Evolutionary conservation across 2,113 vertebrate genomes (phyloP).

Genomic region (Pica pica): DNA sequence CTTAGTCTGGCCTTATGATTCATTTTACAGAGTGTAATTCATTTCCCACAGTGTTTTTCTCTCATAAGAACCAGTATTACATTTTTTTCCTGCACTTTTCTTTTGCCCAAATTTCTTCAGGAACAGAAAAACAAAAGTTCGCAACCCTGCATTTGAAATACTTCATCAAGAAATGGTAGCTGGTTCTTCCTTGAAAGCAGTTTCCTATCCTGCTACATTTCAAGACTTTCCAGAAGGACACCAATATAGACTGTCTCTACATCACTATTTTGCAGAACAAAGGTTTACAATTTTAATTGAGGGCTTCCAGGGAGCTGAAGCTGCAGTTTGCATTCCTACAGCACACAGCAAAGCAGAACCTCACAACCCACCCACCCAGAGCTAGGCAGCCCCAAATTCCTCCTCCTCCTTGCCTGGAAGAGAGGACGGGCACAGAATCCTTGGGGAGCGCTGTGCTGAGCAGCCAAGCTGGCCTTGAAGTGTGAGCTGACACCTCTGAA

Average conservation of each 20-base stretch:
- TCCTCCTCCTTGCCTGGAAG: not conserved
- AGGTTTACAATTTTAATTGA: not conserved
- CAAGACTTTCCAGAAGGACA: not conserved
- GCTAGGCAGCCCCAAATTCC: not conserved
- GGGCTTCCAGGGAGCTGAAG: not conserved
- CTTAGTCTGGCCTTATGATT: not conserved
- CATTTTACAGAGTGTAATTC: not conserved
- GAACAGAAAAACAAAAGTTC: not conserved
- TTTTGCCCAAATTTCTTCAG: not conserved
- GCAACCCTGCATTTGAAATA: not conserved
- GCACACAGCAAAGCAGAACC: not conserved
- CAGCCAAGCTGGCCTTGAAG: not conserved
- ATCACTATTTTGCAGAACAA: not conserved
- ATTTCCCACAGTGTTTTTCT: not conserved
- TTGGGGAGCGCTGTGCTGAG: not conserved
- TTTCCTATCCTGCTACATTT: not conserved
- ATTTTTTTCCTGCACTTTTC: not conserved
- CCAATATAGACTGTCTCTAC: rapidly evolving
- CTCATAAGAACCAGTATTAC: not conserved
- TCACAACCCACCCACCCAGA: not conserved
- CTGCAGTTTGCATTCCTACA: not conserved
- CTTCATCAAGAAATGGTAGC: not conserved
- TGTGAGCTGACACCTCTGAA: not conserved
- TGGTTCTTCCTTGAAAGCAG: not conserved
- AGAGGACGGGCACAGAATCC: not conserved